These are phyloP conservation scores for Aulostomus chinensis DNA, from an alignment of 2,797 vertebrate genomes.

Conservation along the genomic window DNA sequence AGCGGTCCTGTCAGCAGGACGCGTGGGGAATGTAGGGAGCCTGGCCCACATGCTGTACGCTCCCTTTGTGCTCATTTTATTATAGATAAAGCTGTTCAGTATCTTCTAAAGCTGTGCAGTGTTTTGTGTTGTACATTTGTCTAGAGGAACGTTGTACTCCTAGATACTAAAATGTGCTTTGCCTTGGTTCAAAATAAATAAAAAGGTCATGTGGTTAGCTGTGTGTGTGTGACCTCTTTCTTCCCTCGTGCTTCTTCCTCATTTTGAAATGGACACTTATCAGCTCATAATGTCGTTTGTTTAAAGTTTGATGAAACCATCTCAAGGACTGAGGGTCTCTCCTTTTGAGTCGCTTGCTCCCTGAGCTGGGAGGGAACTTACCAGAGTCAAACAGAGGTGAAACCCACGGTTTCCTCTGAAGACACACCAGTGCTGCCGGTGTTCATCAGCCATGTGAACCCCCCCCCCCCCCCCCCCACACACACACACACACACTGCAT, in stretches of 20 bases:
- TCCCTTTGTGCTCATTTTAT: constrained; percentile 37
- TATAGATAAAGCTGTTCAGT: constrained; percentile 42
- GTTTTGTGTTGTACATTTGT: constrained; percentile 65
- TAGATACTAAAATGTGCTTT: constrained; percentile 73
- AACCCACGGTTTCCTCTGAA: constrained; percentile 66
- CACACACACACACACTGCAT: no score
- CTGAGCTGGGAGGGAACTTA: constrained; percentile 13
- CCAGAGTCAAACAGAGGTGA: constrained; percentile 18
- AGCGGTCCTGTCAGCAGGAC: no score
- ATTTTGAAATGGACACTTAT: constrained; percentile 33
- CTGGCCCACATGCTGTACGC: constrained; percentile 23
- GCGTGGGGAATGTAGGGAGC: no score
- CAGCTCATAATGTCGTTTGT: not conserved
- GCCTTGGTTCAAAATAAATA: constrained; percentile 59
- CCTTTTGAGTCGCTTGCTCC: not conserved
- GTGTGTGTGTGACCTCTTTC: constrained; percentile 35
- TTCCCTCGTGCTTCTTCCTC: constrained; percentile 59
- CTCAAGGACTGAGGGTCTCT: no score
- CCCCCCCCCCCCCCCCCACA: no score
- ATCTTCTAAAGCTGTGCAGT: constrained; percentile 62
- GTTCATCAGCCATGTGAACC: no score
- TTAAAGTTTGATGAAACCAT: not conserved
- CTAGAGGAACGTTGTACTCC: constrained; percentile 49
- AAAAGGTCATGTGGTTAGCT: constrained; percentile 23
- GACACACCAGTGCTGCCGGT: constrained; percentile 23